Percentiles rank a stretch among this genome's conserved stretches.
phyloP scores from a whole-genome alignment of 2,113 vertebrate species.

The Platichthys stellatus region DNA sequence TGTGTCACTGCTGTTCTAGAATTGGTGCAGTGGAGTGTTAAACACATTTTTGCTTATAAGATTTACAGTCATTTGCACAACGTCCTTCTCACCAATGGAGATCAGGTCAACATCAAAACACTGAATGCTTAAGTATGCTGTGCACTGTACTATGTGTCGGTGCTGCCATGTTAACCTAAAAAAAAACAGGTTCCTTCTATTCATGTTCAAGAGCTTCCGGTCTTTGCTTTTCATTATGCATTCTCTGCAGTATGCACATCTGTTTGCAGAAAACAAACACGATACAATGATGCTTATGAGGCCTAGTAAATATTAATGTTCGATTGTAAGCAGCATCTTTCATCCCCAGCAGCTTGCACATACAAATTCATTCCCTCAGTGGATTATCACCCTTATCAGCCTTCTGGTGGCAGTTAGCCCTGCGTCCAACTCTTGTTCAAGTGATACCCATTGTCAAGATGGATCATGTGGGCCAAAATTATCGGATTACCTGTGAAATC shows the following conservation, averaged over 20 bases:
- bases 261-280: slow-evolving; percentile 14
- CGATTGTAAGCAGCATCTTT: slow-evolving; percentile 34
- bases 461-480: neutral
- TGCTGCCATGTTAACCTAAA: neutral
- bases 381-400: slow-evolving; percentile 18
- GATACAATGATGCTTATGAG: slow-evolving; percentile 5
- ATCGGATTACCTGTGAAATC: neutral
- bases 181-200: slow-evolving; percentile 14
- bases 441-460: slow-evolving; percentile 8
- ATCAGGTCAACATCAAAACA: neutral
- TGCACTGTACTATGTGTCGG: neutral
- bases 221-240: slow-evolving; percentile 11
- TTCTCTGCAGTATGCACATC: slow-evolving; percentile 25
- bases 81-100: neutral
- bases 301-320: slow-evolving; percentile 39
- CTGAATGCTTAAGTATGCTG: neutral
- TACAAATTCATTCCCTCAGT: slow-evolving; percentile 15
- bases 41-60: neutral
- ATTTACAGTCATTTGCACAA: neutral
- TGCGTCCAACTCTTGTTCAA: slow-evolving; percentile 16
- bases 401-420: slow-evolving; percentile 14
- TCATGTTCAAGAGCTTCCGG: slow-evolving; percentile 23
- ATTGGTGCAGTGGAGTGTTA: neutral
- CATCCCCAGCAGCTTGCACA: slow-evolving; percentile 30
- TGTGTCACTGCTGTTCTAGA: neutral